Conservation (phyloP, 2,888 invertebrate genomes). For the Sphecodes monilicornis region DNA sequence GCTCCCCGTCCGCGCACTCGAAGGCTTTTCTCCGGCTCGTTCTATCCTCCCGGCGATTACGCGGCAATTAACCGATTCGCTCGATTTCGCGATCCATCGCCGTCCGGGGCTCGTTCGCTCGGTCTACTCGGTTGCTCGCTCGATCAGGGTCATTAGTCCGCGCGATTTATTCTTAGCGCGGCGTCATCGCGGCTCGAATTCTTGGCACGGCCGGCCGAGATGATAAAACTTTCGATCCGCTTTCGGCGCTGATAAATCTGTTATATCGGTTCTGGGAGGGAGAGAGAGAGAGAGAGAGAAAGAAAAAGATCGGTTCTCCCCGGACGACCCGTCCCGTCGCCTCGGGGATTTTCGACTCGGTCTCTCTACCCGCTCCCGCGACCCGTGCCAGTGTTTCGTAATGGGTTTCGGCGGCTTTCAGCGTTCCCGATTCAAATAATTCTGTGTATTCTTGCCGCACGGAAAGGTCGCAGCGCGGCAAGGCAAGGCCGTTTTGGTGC, state of each 20-base stretch:
- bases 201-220: slow-evolving; percentile 38
- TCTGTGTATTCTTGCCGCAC: not conserved
- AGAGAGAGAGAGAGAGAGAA: not conserved
- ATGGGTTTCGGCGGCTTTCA: not conserved
- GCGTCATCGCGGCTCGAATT: slow-evolving; percentile 44
- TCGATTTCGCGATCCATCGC: slow-evolving; percentile 48
- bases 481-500: slow-evolving; percentile 6
- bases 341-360: not conserved
- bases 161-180: slow-evolving; percentile 56
- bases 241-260: slow-evolving; percentile 41
- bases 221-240: slow-evolving; percentile 52
- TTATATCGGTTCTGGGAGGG: slow-evolving; percentile 10
- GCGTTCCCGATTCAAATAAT: not conserved
- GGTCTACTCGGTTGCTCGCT: not conserved
- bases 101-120: not conserved
- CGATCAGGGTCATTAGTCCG: slow-evolving; percentile 67
- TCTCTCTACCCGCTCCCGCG: not conserved
- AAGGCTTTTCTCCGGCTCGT: slow-evolving; percentile 13
- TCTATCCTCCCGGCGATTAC: slow-evolving; percentile 45
- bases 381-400: not conserved
- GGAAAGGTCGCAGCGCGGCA: not conserved
- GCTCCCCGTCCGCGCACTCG: not conserved
- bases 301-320: not conserved
- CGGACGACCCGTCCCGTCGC: not conserved
- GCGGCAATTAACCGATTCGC: slow-evolving; percentile 60